Base-by-base conservation (phyloP, 1,140 invertebrate genomes). In the Lerema accius region DNA sequence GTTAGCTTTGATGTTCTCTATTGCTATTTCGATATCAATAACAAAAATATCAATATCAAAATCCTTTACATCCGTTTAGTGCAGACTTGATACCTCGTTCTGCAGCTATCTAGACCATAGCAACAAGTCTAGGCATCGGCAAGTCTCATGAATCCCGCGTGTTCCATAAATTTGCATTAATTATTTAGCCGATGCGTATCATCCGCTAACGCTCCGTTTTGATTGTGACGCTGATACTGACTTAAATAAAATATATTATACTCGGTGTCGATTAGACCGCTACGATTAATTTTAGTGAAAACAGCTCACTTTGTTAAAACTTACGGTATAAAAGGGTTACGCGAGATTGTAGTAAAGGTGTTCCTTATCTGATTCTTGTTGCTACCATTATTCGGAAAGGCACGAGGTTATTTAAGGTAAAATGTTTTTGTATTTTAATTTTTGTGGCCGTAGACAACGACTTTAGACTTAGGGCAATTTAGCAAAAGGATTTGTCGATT, bases 111-210 rank as follows among this genome's bases (percentile, higher is more conserved):
- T 70, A 64, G 62, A 65, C 67, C 67, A 65, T 58, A 71, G 76
- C 76, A 76, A 73, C 70, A 73, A 69, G 69, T 76, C 73, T 69
- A 71, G 64, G 17, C 28, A 67, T 61, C 17, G n/a, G n/a, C 43
- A 7, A 32, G 1, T 16, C 62, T 67, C 69, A 69, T 60, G 39
- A 77, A 69, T 68, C 69, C 64, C 60, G 70, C 48, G 60, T 65
- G n/a, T n/a, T 73, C 59, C 72, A 78, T 82, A 76, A 76, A 80
- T 82, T 80, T 69, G 67, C 73, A 73, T 79, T 73, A 73, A 80
- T 78, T 78, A 67, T 64, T 64, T 67, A 62, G 67, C 65, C 46
- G 67, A 75, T 75, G 63, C 53, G 42, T 73, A 73, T 76, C 74
- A 62, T 45, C 67, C 43, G 65, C 67, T 50, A 71, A 70, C 53